Evolutionary conservation across 1,140 invertebrate species (phyloP).

Genomic region (Branchinecta lynchi): DNA sequence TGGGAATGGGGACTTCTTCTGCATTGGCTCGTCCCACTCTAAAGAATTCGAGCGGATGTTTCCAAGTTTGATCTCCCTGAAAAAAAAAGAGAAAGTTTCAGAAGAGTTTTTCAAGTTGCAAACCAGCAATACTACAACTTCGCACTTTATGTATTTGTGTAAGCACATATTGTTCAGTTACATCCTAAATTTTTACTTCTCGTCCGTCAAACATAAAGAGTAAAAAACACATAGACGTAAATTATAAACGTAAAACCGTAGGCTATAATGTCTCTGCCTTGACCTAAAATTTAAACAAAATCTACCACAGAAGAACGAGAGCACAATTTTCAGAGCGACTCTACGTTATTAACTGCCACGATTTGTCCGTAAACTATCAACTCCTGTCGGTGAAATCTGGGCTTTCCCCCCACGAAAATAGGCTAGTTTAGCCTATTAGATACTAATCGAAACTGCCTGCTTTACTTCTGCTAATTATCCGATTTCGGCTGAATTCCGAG

Average conservation of each 20-base stretch:
- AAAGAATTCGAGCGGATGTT: not conserved
- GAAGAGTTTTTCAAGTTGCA: not conserved
- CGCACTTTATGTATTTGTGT: not conserved
- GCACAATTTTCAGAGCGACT: too few relatives aligned
- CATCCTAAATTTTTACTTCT: not conserved
- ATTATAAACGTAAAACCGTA: not conserved
- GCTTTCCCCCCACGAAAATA: too few relatives aligned
- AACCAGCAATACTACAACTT: not conserved
- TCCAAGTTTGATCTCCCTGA: not conserved
- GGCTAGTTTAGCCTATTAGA: too few relatives aligned
- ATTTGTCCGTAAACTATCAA: too few relatives aligned
- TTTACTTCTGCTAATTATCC: too few relatives aligned
- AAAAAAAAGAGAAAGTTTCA: not conserved
- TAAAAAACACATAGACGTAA: not conserved
- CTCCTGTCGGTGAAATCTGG: too few relatives aligned
- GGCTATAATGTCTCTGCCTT: not conserved
- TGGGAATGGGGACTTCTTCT: not conserved
- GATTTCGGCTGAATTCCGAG: too few relatives aligned
- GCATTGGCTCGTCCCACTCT: slow-evolving; percentile 5
- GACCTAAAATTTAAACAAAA: too few relatives aligned
- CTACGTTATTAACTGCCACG: too few relatives aligned
- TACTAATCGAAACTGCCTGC: too few relatives aligned
- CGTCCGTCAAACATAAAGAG: not conserved
- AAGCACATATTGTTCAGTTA: not conserved
- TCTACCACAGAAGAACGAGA: too few relatives aligned